Conservation (phyloP, 2,797 vertebrate genomes). For the Hippoglossus hippoglossus region DNA sequence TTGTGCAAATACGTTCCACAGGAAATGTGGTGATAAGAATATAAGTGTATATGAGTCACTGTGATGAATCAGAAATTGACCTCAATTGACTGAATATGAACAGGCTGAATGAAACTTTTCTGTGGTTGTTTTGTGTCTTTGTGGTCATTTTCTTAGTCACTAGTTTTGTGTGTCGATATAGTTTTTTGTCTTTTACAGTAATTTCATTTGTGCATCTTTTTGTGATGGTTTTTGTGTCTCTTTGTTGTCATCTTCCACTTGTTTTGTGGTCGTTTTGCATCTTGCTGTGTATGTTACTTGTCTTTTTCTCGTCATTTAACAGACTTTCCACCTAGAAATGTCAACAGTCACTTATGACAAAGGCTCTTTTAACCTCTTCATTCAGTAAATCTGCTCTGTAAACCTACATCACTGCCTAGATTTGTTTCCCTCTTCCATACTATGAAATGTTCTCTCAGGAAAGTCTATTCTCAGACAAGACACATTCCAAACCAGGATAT, state of each 20-base stretch:
- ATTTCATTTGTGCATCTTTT: neutral
- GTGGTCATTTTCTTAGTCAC: neutral
- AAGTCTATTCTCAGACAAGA: constrained; percentile 10
- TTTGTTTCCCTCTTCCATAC: no score
- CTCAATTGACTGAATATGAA: neutral
- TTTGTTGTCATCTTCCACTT: no score
- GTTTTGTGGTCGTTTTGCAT: neutral
- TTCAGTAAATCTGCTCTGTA: no score
- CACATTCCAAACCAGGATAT: neutral
- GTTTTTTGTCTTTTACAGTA: neutral
- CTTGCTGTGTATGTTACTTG: neutral
- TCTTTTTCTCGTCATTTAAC: neutral
- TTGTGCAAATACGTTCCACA: neutral
- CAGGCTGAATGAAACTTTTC: neutral
- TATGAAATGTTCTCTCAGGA: no score
- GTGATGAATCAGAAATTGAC: neutral
- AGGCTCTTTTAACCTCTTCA: neutral
- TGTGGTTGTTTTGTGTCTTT: no score
- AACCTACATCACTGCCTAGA: no score
- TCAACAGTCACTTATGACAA: neutral
- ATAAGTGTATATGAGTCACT: neutral
- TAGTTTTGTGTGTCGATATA: neutral
- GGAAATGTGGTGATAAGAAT: constrained; percentile 18
- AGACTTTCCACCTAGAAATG: neutral
- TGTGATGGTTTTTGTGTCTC: no score